These are phyloP conservation scores for Enteromius afrohamiltoni DNA, from an alignment of 2,797 vertebrate species.

Conservation along the genomic window DNA sequence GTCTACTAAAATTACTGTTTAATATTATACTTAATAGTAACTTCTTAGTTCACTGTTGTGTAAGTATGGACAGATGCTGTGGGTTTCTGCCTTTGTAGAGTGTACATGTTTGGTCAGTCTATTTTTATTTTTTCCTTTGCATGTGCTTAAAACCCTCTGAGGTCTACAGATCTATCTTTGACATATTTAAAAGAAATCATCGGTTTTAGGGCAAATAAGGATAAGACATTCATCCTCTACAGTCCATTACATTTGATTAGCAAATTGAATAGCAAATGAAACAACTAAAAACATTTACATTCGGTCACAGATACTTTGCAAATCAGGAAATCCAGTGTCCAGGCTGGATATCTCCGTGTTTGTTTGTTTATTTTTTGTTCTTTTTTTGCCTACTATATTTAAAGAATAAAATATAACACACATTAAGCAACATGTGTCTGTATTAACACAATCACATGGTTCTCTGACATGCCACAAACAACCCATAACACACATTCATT, in stretches of 20 bases:
- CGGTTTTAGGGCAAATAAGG: conserved; percentile 31
- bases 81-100: background rate
- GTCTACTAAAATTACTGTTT: conserved; percentile 7
- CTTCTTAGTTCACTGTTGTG: background rate
- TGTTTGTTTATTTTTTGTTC: too few relatives aligned
- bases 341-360: background rate
- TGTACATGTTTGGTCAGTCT: background rate
- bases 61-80: background rate
- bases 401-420: conserved; percentile 16
- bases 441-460: conserved; percentile 38
- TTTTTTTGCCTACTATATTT: background rate
- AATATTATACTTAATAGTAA: background rate
- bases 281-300: conserved; percentile 29
- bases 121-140: background rate
- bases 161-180: conserved; percentile 16
- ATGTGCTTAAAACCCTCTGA: conserved; percentile 21
- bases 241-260: conserved; percentile 19
- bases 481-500: conserved; percentile 22
- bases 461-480: conserved; percentile 9
- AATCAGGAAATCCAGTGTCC: background rate
- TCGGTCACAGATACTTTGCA: conserved; percentile 16
- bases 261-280: conserved; percentile 4
- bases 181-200: conserved; percentile 17
- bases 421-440: conserved; percentile 20
- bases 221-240: conserved; percentile 25